These are phyloP conservation scores for Drosophila orena DNA, from an alignment of 1,140 invertebrate genomes.

Conservation along the genomic window DNA sequence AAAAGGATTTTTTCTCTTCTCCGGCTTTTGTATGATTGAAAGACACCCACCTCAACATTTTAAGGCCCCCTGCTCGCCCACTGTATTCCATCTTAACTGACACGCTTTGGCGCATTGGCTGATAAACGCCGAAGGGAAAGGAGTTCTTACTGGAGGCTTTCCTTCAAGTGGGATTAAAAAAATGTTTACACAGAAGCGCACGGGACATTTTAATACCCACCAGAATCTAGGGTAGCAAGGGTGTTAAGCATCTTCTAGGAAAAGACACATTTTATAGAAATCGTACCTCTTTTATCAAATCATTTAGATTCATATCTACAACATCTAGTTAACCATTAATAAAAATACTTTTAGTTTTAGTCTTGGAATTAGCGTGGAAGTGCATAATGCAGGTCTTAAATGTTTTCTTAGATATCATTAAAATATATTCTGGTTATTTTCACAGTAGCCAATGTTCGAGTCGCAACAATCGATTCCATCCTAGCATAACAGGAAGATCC, in stretches of 20 bases:
- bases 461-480: not conserved
- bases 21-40: constrained; percentile 55
- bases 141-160: constrained; percentile 54
- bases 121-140: constrained; percentile 67
- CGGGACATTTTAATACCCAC: constrained; percentile 46
- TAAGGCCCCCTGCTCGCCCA: not conserved
- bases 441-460: not conserved
- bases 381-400: not conserved
- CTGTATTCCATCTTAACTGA: constrained; percentile 51
- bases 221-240: constrained; percentile 9
- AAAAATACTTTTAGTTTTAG: too few relatives aligned
- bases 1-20: constrained; percentile 64
- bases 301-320: too few relatives aligned
- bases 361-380: too few relatives aligned
- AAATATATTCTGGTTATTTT: not conserved
- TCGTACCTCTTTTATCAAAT: too few relatives aligned
- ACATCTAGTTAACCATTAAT: too few relatives aligned
- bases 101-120: constrained; percentile 76
- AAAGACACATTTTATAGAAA: not conserved
- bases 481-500: constrained; percentile 29
- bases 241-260: not conserved
- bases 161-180: constrained; percentile 73
- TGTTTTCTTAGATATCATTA: not conserved
- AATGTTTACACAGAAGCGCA: constrained; percentile 22
- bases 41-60: constrained; percentile 28